Conservation (phyloP, 2,113 vertebrate genomes). For the Solea senegalensis region DNA sequence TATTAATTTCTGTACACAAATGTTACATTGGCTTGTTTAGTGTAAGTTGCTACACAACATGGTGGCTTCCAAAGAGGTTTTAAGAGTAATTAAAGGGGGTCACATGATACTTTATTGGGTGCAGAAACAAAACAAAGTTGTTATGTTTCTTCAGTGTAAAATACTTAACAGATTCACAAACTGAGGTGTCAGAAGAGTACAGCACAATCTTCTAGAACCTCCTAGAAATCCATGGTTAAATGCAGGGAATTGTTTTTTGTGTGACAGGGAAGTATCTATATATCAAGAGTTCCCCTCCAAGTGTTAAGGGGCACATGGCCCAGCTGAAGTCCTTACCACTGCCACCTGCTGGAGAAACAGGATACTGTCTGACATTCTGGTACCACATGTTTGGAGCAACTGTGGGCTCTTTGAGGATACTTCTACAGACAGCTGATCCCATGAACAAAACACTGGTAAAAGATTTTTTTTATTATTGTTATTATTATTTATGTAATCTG, state of each 20-base stretch:
- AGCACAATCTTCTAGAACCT: background rate
- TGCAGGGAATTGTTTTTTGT: constrained; percentile 1
- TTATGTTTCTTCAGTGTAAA: too few species aligned
- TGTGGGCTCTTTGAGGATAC: constrained; percentile 72
- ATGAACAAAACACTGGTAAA: constrained; percentile 67
- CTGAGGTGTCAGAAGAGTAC: too few species aligned
- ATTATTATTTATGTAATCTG: too few species aligned
- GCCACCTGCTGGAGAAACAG: constrained; percentile 71
- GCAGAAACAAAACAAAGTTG: too few species aligned
- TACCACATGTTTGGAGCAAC: constrained; percentile 82
- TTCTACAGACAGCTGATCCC: constrained; percentile 60
- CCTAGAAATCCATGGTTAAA: too few species aligned
- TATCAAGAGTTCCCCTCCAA: constrained; percentile 69
- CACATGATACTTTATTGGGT: too few species aligned
- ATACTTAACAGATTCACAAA: too few species aligned
- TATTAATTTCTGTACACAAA: too few species aligned
- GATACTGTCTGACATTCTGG: constrained; percentile 80
- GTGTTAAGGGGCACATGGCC: constrained; percentile 53
- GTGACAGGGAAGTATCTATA: constrained; percentile 79
- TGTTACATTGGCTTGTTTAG: too few species aligned
- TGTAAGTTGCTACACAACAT: too few species aligned
- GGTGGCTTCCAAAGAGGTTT: too few species aligned
- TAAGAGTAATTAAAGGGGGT: too few species aligned
- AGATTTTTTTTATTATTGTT: background rate
- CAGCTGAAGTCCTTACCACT: constrained; percentile 75